Base-by-base conservation (phyloP, 2,888 invertebrate species). In the Drosophila kanekoi region DNA sequence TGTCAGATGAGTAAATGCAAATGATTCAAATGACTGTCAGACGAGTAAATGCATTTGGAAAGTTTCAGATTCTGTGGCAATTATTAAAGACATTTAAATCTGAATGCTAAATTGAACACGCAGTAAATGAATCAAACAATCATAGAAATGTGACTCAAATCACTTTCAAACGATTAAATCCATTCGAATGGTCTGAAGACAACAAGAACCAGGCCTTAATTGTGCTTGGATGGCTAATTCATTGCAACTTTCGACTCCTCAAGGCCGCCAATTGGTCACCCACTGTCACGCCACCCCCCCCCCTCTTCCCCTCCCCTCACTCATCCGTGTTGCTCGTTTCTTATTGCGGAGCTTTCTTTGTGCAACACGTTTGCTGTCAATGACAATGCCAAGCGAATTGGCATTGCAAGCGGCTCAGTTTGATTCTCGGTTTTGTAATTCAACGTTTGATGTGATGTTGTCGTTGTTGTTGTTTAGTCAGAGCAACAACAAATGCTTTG, bases 331-430 rank as follows among this genome's bases (percentile, higher is more conserved):
- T 28, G 14, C 10, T 28, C 20, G 20, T 37, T 33, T 44, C 53
- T 58, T 41, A 38, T 38, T 71, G 63, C 35, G 23, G 41, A 28
- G 51, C 76, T 76, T 64, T 73, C 76, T 73, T 76, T 73, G 77
- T 76, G 76, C 76, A 72, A 72, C 72, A 75, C 72, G 63, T 75
- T 75, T 52, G 71, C 61, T 66, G 53, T 61, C 74, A 76, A 73
- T 78, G 78, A 68, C 75, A 76, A 76, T 68, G 75, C 40, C 57
- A 72, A 60, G 60, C 54, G 48, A 58, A 72, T 78, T 76, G 75
- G 40, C 75, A 72, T 76, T 76, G 75, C 68, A 53, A 43, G 45
- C 79, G 58, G 48, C 53, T 80, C 62, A 71, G 69, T 81, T 87
- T 73, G 71, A 70, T 84, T 80, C 65, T 64, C 72, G 65, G 65